A percentile compares a stretch with the other conserved stretches of the same genome.
Evolutionary conservation across 2,888 invertebrate genomes (phyloP).

Genomic region (Vannuccia rotundouncinata): DNA sequence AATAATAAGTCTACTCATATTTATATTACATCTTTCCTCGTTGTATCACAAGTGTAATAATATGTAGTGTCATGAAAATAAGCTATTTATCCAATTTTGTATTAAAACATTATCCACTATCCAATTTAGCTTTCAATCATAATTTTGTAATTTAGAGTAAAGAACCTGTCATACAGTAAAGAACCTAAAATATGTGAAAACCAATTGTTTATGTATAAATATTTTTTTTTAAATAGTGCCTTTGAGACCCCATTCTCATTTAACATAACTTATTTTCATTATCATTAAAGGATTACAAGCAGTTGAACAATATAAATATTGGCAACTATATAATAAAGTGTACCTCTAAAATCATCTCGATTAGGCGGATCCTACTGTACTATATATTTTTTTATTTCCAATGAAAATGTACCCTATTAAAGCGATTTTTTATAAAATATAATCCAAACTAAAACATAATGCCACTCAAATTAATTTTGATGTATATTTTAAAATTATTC

Average conservation of each 20-base stretch:
- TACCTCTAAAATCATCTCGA: background rate
- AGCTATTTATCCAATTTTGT: no score
- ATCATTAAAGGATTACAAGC: background rate
- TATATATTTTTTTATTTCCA: no score
- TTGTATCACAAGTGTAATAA: background rate
- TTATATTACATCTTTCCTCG: background rate
- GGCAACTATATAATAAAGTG: no score
- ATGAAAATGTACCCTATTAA: no score
- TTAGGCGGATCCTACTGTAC: no score
- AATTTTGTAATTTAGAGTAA: no score
- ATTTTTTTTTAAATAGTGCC: background rate
- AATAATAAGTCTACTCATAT: constrained; percentile 1
- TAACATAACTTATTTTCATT: background rate
- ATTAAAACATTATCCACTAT: background rate
- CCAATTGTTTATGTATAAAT: background rate
- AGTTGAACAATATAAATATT: no score
- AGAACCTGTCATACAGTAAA: no score
- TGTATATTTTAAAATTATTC: background rate
- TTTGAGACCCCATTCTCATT: background rate
- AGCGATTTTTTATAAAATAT: background rate
- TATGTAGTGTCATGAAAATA: background rate
- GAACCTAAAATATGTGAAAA: background rate
- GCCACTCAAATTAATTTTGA: background rate
- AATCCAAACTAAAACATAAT: background rate
- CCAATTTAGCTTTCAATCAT: background rate